These are phyloP conservation scores for Metaphire vulgaris DNA, from an alignment of 1,140 invertebrate genomes.

Conservation along the genomic window DNA sequence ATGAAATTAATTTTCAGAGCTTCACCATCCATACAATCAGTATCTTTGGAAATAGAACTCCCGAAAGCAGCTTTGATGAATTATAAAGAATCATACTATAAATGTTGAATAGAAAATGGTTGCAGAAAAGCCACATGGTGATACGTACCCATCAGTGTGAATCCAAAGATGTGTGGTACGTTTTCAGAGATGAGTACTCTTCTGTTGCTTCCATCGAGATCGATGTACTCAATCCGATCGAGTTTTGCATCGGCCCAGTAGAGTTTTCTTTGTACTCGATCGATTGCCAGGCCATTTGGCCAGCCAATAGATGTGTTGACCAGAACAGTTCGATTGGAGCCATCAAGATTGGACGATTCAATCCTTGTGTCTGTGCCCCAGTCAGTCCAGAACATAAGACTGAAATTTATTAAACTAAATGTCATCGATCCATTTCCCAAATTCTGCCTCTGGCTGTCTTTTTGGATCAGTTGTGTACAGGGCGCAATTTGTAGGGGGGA, in stretches of 20 bases:
- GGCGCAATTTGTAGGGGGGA: too few species aligned
- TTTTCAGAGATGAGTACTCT: slow-evolving; percentile 64
- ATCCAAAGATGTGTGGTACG: slow-evolving; percentile 82
- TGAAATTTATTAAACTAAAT: too few species aligned
- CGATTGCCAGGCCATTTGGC: slow-evolving; percentile 62
- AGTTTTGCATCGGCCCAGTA: slow-evolving; percentile 85
- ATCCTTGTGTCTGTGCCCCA: slow-evolving; percentile 96
- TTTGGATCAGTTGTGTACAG: too few species aligned
- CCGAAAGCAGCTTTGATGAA: too few species aligned
- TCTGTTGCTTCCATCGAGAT: slow-evolving; percentile 39
- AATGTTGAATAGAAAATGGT: too few species aligned
- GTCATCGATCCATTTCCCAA: too few species aligned
- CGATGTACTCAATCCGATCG: slow-evolving; percentile 49
- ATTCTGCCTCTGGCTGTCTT: too few species aligned
- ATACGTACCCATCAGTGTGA: slow-evolving; percentile 47
- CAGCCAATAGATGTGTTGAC: slow-evolving; percentile 56
- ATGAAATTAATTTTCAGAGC: too few species aligned
- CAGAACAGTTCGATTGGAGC: slow-evolving; percentile 60
- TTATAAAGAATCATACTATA: too few species aligned
- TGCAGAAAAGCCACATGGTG: too few species aligned
- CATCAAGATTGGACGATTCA: slow-evolving; percentile 92
- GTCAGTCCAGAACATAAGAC: slow-evolving; percentile 89
- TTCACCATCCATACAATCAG: too few species aligned
- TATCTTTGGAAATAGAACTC: too few species aligned
- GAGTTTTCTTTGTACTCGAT: slow-evolving; percentile 73